Evolutionary conservation across 2,888 invertebrate genomes (phyloP).

Genomic region (Melinopterus prodromus): DNA sequence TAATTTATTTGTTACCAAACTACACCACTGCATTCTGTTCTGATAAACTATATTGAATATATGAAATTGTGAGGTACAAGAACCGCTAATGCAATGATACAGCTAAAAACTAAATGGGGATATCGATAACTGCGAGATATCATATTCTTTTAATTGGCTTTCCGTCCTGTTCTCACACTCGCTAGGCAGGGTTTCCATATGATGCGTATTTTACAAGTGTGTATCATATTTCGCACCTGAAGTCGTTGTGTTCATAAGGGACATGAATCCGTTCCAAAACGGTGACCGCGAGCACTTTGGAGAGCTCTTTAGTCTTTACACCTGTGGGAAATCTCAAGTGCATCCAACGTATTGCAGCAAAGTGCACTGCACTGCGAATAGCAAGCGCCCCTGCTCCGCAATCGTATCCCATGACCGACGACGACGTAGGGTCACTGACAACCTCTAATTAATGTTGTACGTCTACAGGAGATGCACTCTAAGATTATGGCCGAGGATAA

Average conservation of each 20-base stretch:
- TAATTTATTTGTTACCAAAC: no score
- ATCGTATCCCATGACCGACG: constrained; percentile 4
- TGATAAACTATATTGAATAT: no score
- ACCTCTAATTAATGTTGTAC: neutral
- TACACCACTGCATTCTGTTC: no score
- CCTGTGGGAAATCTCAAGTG: constrained; percentile 4
- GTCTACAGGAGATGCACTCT: neutral
- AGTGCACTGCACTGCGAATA: neutral
- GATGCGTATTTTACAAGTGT: neutral
- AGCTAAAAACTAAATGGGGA: no score
- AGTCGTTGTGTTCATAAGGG: neutral
- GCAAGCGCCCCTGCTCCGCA: neutral
- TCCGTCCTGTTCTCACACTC: no score
- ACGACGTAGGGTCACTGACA: neutral
- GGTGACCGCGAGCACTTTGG: neutral
- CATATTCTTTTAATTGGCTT: no score
- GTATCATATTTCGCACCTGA: neutral
- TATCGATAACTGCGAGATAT: no score
- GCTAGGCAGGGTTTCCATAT: no score
- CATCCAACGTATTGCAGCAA: neutral
- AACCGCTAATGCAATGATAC: no score
- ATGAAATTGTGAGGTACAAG: no score
- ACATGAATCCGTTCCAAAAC: neutral
- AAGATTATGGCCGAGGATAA: neutral
- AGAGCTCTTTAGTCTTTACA: neutral